Base-by-base conservation (phyloP, 2,113 vertebrate species). In the Trichomycterus rosablanca region DNA sequence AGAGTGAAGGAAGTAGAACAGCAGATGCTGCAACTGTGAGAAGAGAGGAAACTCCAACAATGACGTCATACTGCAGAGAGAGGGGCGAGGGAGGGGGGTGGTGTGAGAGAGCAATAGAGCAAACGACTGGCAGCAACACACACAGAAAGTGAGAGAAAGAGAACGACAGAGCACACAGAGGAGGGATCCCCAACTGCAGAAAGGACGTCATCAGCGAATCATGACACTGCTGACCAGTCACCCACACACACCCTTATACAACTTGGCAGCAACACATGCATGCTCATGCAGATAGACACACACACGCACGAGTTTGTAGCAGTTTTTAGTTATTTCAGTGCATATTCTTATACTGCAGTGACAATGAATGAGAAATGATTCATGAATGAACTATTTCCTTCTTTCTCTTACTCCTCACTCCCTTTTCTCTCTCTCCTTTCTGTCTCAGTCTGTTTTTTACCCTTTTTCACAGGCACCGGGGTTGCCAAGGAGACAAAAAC, bases 401-500 rank as follows among this genome's bases (percentile, higher is more conserved):
- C 49, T 20, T 23, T 35, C 30, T 16, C 19, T 22, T 18, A 4
- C 42, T 15, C 12, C 16, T 24, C 45, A 14, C 18, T 14, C 15
- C n/a, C n/a, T 59, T 26, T 49, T 45, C 57, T 43, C 63, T 42
- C 53, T 50, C 37, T 43, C 60, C 45, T 30, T 48, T n/a, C n/a
- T n/a, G n/a, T n/a, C n/a, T n/a, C n/a, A n/a, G n/a, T n/a, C n/a
- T n/a, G n/a, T n/a, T n/a, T n/a, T n/a, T n/a, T n/a, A n/a, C n/a
- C n/a, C n/a, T 39, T 45, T 45, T 28, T 54, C 63, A 59, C 70
- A 57, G 56, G 55, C 77, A 64, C 72, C 75, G 61, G 66, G 30
- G 84, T 88, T 86, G 79, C 82, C 80, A 83, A 66, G 82, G 86
- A 83, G 72, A 89, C 72, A n/a, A 59, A 39, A 72, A 84, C 77